These are phyloP conservation scores for Eulacestoma nigropectus DNA, from an alignment of 2,113 vertebrate species.

Conservation along the genomic window DNA sequence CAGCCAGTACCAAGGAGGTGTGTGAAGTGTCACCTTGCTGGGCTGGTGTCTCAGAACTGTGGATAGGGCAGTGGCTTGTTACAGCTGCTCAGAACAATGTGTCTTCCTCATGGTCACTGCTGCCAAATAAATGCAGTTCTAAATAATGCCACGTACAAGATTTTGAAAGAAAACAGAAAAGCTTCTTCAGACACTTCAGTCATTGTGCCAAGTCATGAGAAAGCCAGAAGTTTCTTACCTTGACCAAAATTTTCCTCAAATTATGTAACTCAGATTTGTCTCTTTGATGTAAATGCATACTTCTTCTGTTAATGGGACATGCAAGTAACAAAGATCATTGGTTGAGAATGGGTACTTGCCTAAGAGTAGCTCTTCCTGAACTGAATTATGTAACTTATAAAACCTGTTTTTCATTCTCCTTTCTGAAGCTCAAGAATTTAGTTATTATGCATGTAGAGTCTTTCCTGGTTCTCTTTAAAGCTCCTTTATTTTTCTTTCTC, in stretches of 20 bases:
- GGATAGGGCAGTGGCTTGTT: neutral
- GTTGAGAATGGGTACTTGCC: neutral
- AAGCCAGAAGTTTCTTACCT: neutral
- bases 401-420: slow-evolving; percentile 11
- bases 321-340: neutral
- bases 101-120: neutral
- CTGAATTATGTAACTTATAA: neutral
- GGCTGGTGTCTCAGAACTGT: neutral
- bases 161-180: neutral
- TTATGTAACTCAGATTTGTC: neutral
- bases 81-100: neutral
- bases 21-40: neutral
- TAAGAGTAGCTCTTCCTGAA: neutral
- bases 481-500: slow-evolving; percentile 56
- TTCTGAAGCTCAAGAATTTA: neutral
- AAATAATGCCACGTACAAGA: neutral
- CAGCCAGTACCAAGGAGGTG: neutral
- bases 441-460: neutral
- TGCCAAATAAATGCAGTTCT: neutral
- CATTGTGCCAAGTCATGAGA: neutral
- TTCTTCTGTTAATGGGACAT: neutral
- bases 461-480: slow-evolving; percentile 22
- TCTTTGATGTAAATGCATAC: neutral
- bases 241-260: neutral
- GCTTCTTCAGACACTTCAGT: neutral